phyloP scores from a whole-genome alignment of 2,113 vertebrate genomes.

The Physeter macrocephalus region DNA sequence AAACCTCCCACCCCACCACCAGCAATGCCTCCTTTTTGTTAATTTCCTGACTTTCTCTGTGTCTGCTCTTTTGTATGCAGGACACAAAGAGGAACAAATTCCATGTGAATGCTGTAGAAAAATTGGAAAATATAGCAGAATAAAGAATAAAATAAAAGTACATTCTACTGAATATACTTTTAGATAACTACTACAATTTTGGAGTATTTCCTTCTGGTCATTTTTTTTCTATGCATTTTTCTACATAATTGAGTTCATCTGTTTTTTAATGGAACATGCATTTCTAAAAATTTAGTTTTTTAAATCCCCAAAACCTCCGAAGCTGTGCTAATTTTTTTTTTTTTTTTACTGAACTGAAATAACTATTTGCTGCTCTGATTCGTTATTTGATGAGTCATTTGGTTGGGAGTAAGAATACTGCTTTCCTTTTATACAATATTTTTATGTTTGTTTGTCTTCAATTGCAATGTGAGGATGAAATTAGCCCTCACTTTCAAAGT shows the following conservation, averaged over 20 bases:
- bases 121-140: neutral
- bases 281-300: neutral
- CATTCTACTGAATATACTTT: neutral
- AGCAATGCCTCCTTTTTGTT: neutral
- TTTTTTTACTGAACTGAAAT: neutral
- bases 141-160: neutral
- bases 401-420: neutral
- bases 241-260: neutral
- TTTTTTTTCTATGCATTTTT: neutral
- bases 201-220: neutral
- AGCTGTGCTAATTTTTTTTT: neutral
- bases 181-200: neutral
- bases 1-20: neutral
- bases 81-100: neutral
- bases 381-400: neutral
- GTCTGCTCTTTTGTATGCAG: neutral
- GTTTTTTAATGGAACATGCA: neutral
- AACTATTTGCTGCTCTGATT: neutral
- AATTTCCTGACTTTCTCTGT: neutral
- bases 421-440: neutral
- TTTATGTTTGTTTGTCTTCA: neutral
- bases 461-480: neutral
- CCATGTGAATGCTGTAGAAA: neutral
- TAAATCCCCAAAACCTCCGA: neutral
- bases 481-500: neutral